A percentile compares a stretch with the other conserved stretches of the same genome.
Evolutionary conservation across 2,113 vertebrate species (phyloP).

Genomic region (Tychaedon coryphoeus): DNA sequence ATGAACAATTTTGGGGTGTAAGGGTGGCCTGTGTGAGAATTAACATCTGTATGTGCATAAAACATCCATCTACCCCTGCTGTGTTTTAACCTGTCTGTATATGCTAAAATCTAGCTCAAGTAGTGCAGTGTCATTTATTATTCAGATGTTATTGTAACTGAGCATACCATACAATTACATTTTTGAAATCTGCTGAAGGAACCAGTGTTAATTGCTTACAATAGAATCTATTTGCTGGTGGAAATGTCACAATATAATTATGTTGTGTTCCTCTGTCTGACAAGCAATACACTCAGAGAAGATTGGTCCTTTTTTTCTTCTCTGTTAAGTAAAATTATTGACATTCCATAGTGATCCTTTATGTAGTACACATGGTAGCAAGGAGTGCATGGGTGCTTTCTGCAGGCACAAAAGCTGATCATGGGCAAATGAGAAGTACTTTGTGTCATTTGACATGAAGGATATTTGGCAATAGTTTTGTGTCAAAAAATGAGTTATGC

Average conservation of each 20-base stretch:
- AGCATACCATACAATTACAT: constrained; percentile 53
- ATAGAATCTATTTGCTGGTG: constrained; percentile 69
- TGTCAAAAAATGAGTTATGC: not conserved
- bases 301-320: constrained; percentile 43
- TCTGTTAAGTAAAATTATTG: constrained; percentile 11
- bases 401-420: not conserved
- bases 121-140: constrained; percentile 29
- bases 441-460: not conserved
- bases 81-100: not conserved
- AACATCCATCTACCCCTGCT: not conserved
- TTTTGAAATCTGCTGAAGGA: constrained; percentile 69
- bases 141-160: constrained; percentile 48
- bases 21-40: not conserved
- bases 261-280: constrained; percentile 60
- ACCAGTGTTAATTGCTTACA: constrained; percentile 70
- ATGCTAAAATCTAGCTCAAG: not conserved
- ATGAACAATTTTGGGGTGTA: not conserved
- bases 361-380: not conserved
- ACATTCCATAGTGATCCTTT: not conserved
- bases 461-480: not conserved
- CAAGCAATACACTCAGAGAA: constrained; percentile 62
- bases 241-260: constrained; percentile 75
- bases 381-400: not conserved
- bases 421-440: not conserved
- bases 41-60: not conserved